Evolutionary conservation across 92 coral and sea anemone species (phyloP), one percentile per base, ranked within the genome.

Genomic region (Muricea muricata): DNA sequence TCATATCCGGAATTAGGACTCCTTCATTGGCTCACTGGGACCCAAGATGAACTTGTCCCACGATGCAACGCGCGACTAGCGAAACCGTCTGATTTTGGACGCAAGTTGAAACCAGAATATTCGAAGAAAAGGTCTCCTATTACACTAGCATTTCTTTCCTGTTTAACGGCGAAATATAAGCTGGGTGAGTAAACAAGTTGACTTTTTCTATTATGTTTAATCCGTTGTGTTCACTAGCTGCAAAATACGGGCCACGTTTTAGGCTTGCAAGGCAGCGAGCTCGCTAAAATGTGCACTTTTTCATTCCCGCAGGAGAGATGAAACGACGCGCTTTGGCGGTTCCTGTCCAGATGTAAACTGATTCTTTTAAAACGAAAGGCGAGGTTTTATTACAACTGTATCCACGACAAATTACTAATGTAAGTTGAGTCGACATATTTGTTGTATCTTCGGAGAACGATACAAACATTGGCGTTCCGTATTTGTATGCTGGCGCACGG

Each of bases 321-420:
- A 73, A 45, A 40, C 37, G 79, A 63, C 60, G 58, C 54, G 79
- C n/a, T 33, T 24, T 11, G 11, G 80, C 40, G 25, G 8, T 13
- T 21, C 80, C 37, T 45, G 45, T 55, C 50, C 34, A 17, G 50
- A 75, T 75, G 80, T 75, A 75, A 75, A 40, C 61, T 75, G 80
- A 75, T 57, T 55, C 80, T 75, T 50, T 48, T 23, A 50, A n/a
- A 48, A 35, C 41, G 39, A 35, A 47, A 97, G 95, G 97, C 97
- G 94, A 95, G 98, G 92, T 95, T 95, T 95, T 97, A 92, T 95
- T 95, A 97, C 98, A 95, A 93, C 93, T 94, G 92, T 63, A 97
- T 93, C 97, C 91, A 91, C 94, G 97, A 97, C 91, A 93, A 95
- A 93, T 95, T 75, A 75, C 52, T 95, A 91, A 90, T 94, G 98